Conservation (phyloP, 2,888 invertebrate species). For the Chironomus tentans region DNA sequence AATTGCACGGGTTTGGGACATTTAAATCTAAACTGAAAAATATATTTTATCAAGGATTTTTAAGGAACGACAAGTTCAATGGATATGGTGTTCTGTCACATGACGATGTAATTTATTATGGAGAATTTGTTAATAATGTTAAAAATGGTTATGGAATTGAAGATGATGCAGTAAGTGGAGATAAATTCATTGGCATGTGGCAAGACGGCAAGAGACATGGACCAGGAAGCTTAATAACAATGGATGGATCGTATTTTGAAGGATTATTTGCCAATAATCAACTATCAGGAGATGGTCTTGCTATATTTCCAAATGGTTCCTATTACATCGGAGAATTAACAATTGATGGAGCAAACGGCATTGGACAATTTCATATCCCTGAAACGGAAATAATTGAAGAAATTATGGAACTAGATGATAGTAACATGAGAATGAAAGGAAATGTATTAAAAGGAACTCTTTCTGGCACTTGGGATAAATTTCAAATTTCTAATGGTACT, state of each 20-base stretch:
- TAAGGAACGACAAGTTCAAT: conserved; percentile 72
- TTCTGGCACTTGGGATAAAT: conserved; percentile 37
- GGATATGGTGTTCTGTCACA: conserved; percentile 78
- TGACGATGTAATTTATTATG: conserved; percentile 79
- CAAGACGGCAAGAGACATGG: conserved; percentile 75
- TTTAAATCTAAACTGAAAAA: conserved; percentile 56
- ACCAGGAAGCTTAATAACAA: conserved; percentile 74
- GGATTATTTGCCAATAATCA: conserved; percentile 74
- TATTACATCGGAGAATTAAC: conserved; percentile 84
- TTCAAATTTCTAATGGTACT: conserved; percentile 57
- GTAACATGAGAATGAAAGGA: conserved; percentile 31
- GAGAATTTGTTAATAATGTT: conserved; percentile 71
- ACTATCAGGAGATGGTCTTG: conserved; percentile 73
- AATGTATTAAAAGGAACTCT: conserved; percentile 39
- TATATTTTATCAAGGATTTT: conserved; percentile 78
- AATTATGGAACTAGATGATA: conserved; percentile 27
- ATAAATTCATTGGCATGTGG: conserved; percentile 88
- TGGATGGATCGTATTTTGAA: conserved; percentile 86
- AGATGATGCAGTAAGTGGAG: conserved; percentile 76
- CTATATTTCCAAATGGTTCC: conserved; percentile 80
- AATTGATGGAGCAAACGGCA: conserved; percentile 69
- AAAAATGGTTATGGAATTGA: conserved; percentile 82
- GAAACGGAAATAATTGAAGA: conserved; percentile 69
- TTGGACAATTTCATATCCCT: conserved; percentile 70
- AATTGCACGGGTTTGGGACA: conserved; percentile 70